These are phyloP conservation scores for Hemitrygon akajei DNA, from an alignment of 2,797 vertebrate genomes.

Conservation along the genomic window DNA sequence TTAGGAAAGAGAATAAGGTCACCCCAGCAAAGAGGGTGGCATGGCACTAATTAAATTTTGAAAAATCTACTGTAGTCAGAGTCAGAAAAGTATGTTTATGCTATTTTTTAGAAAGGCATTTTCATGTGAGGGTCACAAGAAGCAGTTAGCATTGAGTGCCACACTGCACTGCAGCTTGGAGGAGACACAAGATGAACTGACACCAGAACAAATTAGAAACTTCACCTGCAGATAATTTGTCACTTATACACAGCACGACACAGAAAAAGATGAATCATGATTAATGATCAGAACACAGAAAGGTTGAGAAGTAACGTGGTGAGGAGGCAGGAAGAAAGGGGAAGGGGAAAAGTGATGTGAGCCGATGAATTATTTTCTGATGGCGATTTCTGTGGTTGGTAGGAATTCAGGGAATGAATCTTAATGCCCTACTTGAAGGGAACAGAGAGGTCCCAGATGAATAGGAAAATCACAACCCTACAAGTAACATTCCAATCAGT, in stretches of 20 bases:
- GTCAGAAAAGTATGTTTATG: neutral
- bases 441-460: no score
- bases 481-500: no score
- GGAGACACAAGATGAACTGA: neutral
- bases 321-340: neutral
- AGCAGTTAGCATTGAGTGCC: neutral
- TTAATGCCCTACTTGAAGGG: no score
- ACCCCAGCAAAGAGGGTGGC: neutral
- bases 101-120: neutral
- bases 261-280: neutral
- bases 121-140: neutral
- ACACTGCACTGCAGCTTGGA: neutral
- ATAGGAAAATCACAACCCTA: no score
- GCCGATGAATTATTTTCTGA: neutral
- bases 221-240: constrained; percentile 8
- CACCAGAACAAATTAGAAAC: neutral
- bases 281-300: neutral
- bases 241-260: neutral
- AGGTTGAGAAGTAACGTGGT: neutral
- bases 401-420: neutral
- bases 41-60: neutral
- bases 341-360: neutral
- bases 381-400: neutral
- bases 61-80: neutral
- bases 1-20: neutral